Evolutionary conservation across 2,113 vertebrate species (phyloP).

Genomic region (Sterna hirundo): DNA sequence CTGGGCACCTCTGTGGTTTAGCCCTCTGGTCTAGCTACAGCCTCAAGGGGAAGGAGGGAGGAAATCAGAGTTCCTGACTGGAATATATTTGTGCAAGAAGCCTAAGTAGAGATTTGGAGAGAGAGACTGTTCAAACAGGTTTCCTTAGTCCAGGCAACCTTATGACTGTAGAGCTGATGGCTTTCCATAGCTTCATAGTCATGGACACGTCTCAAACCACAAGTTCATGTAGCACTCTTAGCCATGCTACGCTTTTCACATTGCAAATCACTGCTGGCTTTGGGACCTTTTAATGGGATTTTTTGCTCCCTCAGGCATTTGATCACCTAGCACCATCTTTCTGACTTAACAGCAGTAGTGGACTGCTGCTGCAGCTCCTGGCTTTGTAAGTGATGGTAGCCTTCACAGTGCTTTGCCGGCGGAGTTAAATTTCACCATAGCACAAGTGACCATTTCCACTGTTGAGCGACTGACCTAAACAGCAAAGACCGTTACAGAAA

Average conservation of each 20-base stretch:
- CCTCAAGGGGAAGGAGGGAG: not conserved
- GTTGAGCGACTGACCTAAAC: not conserved
- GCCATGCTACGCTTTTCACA: not conserved
- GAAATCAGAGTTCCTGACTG: not conserved
- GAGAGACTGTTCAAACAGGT: not conserved
- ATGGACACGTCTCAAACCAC: rapidly evolving
- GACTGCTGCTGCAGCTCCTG: not conserved
- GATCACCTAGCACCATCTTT: not conserved
- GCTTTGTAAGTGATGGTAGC: not conserved
- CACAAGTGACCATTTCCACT: not conserved
- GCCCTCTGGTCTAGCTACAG: not conserved
- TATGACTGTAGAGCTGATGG: not conserved
- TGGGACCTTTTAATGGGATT: not conserved
- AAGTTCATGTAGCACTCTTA: rapidly evolving
- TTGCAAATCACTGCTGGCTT: not conserved
- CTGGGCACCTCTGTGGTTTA: not conserved
- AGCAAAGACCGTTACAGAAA: not conserved
- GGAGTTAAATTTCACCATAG: not conserved
- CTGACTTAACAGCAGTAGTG: not conserved
- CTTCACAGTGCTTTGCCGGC: not conserved
- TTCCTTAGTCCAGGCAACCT: not conserved
- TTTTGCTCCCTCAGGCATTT: not conserved
- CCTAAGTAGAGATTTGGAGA: not conserved
- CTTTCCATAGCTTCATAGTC: not conserved
- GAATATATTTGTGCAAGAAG: not conserved